Percentiles rank a stretch among this genome's conserved stretches.
Evolutionary conservation across 2,888 invertebrate genomes (phyloP).

Genomic region (Crossocerus cetratus): DNA sequence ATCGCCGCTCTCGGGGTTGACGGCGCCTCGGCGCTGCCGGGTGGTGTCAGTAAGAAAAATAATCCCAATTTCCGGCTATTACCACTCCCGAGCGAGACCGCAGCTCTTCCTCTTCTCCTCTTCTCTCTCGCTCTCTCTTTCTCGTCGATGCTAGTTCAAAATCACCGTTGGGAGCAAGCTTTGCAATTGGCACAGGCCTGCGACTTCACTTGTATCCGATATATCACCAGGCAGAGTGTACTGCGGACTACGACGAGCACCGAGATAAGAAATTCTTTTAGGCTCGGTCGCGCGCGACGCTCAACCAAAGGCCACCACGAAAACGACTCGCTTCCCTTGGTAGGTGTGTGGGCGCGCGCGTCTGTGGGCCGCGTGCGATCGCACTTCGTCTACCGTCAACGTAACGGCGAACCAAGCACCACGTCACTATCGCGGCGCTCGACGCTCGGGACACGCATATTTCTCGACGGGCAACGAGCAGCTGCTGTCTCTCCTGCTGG

Average conservation of each 20-base stretch:
- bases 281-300: too few relatives aligned
- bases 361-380: too few relatives aligned
- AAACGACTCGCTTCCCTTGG: too few relatives aligned
- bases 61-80: conserved; percentile 13
- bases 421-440: conserved; percentile 58
- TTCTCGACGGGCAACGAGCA: conserved; percentile 2
- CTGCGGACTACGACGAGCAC: neutral
- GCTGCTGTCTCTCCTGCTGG: too few relatives aligned
- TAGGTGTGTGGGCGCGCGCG: too few relatives aligned
- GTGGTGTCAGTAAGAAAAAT: conserved; percentile 21
- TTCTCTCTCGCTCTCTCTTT: neutral
- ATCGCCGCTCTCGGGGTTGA: conserved; percentile 58
- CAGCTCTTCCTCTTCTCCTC: conserved; percentile 3
- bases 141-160: neutral
- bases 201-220: too few relatives aligned
- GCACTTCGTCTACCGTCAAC: conserved; percentile 31
- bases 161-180: too few relatives aligned
- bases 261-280: conserved; percentile 20
- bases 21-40: conserved; percentile 37
- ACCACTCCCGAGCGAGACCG: conserved; percentile 8
- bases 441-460: neutral
- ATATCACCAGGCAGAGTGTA: too few relatives aligned
- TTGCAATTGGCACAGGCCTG: too few relatives aligned
- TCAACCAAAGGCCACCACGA: too few relatives aligned
- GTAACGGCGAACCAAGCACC: conserved; percentile 56